A percentile compares a stretch with the other conserved stretches of the same genome.
Conservation (phyloP, 2,888 invertebrate species). For the Eristalis intricaria region DNA sequence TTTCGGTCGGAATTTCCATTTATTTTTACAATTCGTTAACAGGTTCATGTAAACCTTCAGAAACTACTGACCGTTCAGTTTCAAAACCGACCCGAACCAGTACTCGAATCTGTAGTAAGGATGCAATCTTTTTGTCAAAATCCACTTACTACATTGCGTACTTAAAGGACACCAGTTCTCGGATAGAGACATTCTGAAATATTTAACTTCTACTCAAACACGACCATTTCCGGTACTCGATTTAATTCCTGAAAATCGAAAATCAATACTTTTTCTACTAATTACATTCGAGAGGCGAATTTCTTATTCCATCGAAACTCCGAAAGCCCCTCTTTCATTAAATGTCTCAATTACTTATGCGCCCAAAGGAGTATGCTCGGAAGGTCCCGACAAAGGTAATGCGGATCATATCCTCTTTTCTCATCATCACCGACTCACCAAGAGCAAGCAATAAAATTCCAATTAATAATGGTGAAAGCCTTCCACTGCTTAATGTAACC, state of each 20-base stretch:
- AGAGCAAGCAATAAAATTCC: constrained; percentile 56
- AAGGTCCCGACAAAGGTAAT: not conserved
- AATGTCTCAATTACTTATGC: constrained; percentile 33
- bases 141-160: not conserved
- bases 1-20: too few species aligned
- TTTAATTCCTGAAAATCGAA: not conserved
- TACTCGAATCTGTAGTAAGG: not conserved
- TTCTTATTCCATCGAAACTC: not conserved
- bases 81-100: not conserved
- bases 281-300: not conserved
- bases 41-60: not conserved
- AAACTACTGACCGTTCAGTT: not conserved
- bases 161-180: not conserved
- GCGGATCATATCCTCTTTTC: not conserved
- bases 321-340: constrained; percentile 43
- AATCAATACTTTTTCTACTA: not conserved
- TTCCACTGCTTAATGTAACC: constrained; percentile 54
- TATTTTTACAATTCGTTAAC: not conserved
- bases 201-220: not conserved
- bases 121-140: not conserved
- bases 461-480: constrained; percentile 53
- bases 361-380: not conserved
- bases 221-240: not conserved
- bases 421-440: constrained; percentile 10
- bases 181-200: not conserved